These are phyloP conservation scores for Lethocerus indicus DNA, from an alignment of 1,140 invertebrate genomes.

Conservation along the genomic window DNA sequence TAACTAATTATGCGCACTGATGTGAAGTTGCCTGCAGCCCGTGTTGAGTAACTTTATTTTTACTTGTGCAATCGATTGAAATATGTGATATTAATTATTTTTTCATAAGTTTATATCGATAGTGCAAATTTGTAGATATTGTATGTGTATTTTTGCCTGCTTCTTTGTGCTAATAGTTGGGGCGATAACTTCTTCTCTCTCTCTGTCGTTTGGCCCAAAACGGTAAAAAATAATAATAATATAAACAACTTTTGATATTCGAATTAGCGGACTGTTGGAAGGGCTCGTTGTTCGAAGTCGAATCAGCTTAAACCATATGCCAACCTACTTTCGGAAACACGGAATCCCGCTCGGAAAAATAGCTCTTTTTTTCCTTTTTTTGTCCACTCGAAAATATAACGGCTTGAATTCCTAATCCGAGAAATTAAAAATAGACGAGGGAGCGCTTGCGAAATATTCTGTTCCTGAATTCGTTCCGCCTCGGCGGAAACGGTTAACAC, in stretches of 20 bases:
- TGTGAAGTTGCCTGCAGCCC: slow-evolving; percentile 13
- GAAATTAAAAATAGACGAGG: too few relatives aligned
- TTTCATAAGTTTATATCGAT: slow-evolving; percentile 4
- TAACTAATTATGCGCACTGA: slow-evolving; percentile 11
- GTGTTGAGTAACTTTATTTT: slow-evolving; percentile 4
- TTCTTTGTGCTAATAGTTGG: slow-evolving; percentile 4
- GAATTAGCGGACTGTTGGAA: too few relatives aligned
- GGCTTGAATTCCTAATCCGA: too few relatives aligned
- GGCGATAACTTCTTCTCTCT: slow-evolving; percentile 6
- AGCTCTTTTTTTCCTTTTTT: too few relatives aligned
- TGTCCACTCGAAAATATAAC: too few relatives aligned
- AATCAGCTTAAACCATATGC: too few relatives aligned
- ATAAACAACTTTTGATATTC: not conserved
- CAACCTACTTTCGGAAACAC: too few relatives aligned
- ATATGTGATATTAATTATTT: slow-evolving; percentile 8
- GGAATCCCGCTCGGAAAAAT: too few relatives aligned
- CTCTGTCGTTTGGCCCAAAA: not conserved
- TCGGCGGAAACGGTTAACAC: too few relatives aligned
- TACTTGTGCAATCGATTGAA: slow-evolving; percentile 4
- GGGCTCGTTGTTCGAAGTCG: too few relatives aligned
- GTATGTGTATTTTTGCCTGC: slow-evolving; percentile 4
- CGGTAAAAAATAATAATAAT: not conserved
- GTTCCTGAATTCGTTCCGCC: too few relatives aligned
- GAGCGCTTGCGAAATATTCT: too few relatives aligned
- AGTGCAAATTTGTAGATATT: slow-evolving; percentile 1